Conservation (phyloP, 2,797 vertebrate species). For the Phoxinus dragarum region DNA sequence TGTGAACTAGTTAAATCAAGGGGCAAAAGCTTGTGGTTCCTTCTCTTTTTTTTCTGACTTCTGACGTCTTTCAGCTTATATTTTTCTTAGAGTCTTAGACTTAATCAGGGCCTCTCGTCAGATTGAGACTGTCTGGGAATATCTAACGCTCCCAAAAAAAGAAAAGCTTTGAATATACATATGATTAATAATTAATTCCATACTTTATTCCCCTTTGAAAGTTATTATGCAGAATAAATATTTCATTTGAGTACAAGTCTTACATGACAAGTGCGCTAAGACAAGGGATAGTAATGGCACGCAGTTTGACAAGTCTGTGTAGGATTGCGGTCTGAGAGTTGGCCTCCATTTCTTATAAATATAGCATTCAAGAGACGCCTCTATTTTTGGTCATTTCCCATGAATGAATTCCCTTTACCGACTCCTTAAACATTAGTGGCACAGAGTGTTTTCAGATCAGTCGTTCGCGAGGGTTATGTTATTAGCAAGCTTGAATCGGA, state of each 20-base stretch:
- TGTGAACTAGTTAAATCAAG: slow-evolving; percentile 48
- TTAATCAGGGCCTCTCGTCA: slow-evolving; percentile 67
- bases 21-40: slow-evolving; percentile 12
- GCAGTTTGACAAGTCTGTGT: slow-evolving; percentile 81
- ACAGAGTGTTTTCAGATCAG: slow-evolving; percentile 32
- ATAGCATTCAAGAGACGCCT: slow-evolving; percentile 73
- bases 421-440: slow-evolving; percentile 57
- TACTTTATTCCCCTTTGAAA: slow-evolving; percentile 84
- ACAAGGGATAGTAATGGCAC: slow-evolving; percentile 81
- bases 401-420: slow-evolving; percentile 71
- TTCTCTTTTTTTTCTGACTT: background rate
- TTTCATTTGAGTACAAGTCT: slow-evolving; percentile 81
- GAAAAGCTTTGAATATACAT: slow-evolving; percentile 83
- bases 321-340: slow-evolving; percentile 65
- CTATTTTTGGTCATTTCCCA: slow-evolving; percentile 75
- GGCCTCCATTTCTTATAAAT: slow-evolving; percentile 70
- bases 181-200: slow-evolving; percentile 84
- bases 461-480: slow-evolving; percentile 26
- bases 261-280: slow-evolving; percentile 81
- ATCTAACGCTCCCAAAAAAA: slow-evolving; percentile 75
- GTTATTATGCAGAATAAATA: slow-evolving; percentile 86
- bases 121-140: slow-evolving; percentile 80
- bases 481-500: slow-evolving; percentile 40
- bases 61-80: background rate
- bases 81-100: slow-evolving; percentile 33